phyloP scores from a whole-genome alignment of 2,797 vertebrate genomes.

The Acanthiza pusilla region DNA sequence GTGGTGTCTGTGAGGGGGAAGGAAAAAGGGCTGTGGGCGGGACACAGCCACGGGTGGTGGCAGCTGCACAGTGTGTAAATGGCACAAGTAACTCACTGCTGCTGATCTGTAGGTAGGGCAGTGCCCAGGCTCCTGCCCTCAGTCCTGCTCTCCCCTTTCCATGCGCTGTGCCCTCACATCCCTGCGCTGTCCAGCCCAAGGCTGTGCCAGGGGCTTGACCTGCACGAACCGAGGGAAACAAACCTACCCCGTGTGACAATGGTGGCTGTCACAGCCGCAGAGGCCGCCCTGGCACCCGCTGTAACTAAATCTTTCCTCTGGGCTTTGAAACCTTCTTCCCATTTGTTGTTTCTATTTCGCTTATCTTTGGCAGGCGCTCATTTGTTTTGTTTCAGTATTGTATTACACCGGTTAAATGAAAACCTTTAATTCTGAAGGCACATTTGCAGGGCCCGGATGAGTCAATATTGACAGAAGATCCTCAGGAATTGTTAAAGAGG shows the following conservation, averaged over 20 bases:
- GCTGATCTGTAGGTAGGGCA: fast-evolving
- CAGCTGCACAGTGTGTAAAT: fast-evolving
- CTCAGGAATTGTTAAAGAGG: neutral
- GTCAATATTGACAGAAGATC: neutral
- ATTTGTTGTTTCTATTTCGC: neutral
- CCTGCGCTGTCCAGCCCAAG: neutral
- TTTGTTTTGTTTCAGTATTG: neutral
- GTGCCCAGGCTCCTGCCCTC: neutral
- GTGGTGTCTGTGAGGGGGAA: fast-evolving
- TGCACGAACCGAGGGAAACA: fast-evolving
- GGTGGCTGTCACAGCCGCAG: neutral
- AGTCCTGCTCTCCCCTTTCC: fast-evolving
- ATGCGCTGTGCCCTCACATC: fast-evolving
- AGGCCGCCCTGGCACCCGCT: neutral
- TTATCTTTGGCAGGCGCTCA: neutral
- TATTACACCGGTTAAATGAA: neutral
- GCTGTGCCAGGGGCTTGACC: neutral
- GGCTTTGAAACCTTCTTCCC: neutral
- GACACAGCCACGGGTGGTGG: fast-evolving
- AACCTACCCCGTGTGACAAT: neutral
- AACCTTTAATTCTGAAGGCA: neutral
- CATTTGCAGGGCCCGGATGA: neutral
- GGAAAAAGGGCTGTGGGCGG: neutral
- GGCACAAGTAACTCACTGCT: neutral
- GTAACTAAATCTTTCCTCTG: neutral